phyloP scores from a whole-genome alignment of 2,113 vertebrate genomes.

The Heloderma charlesbogerti region DNA sequence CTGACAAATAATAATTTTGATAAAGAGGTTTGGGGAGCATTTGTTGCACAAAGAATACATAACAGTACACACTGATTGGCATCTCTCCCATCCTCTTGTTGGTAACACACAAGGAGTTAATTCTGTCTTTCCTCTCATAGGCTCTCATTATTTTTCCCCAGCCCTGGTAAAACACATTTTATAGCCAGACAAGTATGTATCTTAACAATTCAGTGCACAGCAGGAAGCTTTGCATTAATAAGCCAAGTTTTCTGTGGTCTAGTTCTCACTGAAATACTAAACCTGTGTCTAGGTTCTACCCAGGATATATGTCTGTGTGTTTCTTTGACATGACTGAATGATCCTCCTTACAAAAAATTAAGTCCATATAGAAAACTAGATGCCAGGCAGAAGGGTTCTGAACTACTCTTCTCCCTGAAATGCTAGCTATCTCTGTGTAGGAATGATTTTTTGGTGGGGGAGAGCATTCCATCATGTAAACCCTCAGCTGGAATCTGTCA shows the following conservation, averaged over 20 bases:
- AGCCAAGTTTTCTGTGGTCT: background rate
- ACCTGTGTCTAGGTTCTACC: background rate
- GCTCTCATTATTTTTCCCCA: conserved; percentile 45
- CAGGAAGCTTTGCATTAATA: background rate
- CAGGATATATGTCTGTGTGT: background rate
- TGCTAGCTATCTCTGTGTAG: too few relatives aligned
- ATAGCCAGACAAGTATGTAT: conserved; percentile 44
- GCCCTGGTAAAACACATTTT: conserved; percentile 34
- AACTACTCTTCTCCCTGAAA: too few relatives aligned
- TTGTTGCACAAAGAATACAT: conserved; percentile 20
- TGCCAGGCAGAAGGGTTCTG: too few relatives aligned
- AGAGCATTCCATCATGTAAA: too few relatives aligned
- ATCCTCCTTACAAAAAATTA: too few relatives aligned
- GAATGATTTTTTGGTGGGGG: too few relatives aligned
- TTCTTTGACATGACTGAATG: too few relatives aligned
- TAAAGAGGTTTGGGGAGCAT: conserved; percentile 50
- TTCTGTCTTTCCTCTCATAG: conserved; percentile 39
- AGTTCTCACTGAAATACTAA: background rate
- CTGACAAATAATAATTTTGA: conserved; percentile 57
- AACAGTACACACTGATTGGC: background rate
- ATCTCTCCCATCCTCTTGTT: conserved; percentile 8
- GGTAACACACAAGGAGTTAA: conserved; percentile 33
- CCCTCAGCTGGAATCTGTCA: too few relatives aligned
- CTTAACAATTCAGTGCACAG: conserved; percentile 32
- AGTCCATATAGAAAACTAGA: too few relatives aligned